Evolutionary conservation across 2,797 vertebrate genomes (phyloP).

Genomic region (Mycteria americana): DNA sequence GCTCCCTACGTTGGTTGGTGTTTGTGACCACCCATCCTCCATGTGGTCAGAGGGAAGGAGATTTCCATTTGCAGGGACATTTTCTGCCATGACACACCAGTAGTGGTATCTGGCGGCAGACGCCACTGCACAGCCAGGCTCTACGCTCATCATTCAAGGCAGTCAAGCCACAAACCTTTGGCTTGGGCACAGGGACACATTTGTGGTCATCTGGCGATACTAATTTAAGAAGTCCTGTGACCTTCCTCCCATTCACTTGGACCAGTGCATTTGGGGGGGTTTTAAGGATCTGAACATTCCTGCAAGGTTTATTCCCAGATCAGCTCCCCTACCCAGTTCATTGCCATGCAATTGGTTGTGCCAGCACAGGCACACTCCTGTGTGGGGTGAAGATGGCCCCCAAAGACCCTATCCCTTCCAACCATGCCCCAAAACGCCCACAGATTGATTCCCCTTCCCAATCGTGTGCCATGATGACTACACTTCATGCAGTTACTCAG

Average conservation of each 20-base stretch:
- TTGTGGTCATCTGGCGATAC: not conserved
- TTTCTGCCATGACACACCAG: not conserved
- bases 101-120: not conserved
- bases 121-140: not conserved
- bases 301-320: not conserved
- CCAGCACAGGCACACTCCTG: not conserved
- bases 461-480: fast-evolving
- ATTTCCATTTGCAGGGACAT: not conserved
- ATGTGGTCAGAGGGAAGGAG: not conserved
- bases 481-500: not conserved
- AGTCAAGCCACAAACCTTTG: not conserved
- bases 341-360: not conserved
- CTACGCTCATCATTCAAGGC: not conserved
- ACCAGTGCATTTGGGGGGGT: not conserved
- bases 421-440: not conserved
- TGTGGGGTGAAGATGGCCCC: not conserved
- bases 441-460: not conserved
- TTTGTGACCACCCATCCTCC: not conserved
- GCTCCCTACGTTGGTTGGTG: fast-evolving
- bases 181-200: not conserved
- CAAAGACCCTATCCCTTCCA: not conserved
- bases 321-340: not conserved
- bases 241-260: not conserved
- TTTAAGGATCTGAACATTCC: not conserved
- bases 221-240: not conserved